Percentiles rank a stretch among this genome's conserved stretches.
Conservation (phyloP, 2,888 invertebrate genomes). For the Melinaea marsaeus region DNA sequence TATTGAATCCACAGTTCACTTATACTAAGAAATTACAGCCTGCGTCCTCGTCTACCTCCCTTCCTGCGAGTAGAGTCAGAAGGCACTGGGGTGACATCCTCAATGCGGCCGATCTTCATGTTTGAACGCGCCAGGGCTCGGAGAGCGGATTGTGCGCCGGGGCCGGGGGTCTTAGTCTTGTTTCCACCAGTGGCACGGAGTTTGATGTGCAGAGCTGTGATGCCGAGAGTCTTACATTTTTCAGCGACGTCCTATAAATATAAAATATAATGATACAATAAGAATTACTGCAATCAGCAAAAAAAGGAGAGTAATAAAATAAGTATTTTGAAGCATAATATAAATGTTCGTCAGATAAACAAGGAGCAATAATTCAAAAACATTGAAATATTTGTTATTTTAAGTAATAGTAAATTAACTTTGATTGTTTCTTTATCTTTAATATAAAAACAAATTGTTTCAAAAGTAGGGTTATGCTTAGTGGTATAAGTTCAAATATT, state of each 20-base stretch:
- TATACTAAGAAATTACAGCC: conserved; percentile 88
- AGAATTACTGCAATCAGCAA: no score
- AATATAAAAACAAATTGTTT: no score
- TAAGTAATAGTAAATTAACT: no score
- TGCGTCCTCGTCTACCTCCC: conserved; percentile 99
- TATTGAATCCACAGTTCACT: conserved; percentile 68
- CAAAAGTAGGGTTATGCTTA: conserved; percentile 5
- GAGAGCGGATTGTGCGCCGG: conserved; percentile 98
- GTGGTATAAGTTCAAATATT: not conserved
- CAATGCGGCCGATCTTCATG: conserved; percentile 99
- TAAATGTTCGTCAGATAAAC: no score
- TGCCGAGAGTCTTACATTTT: conserved; percentile 97
- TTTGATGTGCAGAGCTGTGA: conserved; percentile 98
- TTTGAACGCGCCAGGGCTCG: conserved; percentile 98
- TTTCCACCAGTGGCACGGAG: conserved; percentile 99
- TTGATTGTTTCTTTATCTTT: no score
- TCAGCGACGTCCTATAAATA: conserved; percentile 95
- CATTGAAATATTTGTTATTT: not conserved
- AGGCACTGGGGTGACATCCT: conserved; percentile 99
- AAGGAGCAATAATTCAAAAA: no score
- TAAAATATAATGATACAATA: conserved; percentile 1
- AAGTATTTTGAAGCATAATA: no score
- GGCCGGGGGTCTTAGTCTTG: conserved; percentile 98
- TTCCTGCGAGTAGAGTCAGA: conserved; percentile 99
- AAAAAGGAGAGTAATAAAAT: no score